Base-by-base conservation (phyloP, 2,888 invertebrate genomes). In the Mythimna lalbum region DNA sequence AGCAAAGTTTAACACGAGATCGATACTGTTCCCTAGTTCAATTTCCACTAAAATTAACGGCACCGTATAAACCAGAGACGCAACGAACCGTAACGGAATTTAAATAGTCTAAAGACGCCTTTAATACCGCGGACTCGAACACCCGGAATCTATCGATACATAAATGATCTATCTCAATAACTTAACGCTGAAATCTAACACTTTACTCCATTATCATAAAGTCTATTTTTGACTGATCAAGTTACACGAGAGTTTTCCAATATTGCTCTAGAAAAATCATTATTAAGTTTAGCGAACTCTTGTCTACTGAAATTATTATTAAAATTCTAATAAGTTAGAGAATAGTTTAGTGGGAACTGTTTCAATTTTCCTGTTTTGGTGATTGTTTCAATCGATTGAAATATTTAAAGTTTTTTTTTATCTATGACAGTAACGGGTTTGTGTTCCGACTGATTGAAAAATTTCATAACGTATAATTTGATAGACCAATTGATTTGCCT, bases 11-110 rank as follows among this genome's bases (percentile, higher is more conserved):
- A 84, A 82, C 82, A 76, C 60, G 88, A 90, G 92, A 94, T 94
- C 94, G 88, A 94, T 93, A 92, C 74, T 77, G 86, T 83, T 86
- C 88, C 90, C 69, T 60, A 88, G 88, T 91, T 92, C 92, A 95
- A 95, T 94, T 96, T 94, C 91, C 90, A 88, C 90, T 90, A 89
- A 95, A 96, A 96, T 96, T 95, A 95, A 96, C 95, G 93, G 94
- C 93, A 81, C 91, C 90, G 95, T 93, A 96, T 96, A 95, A 96
- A 96, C 93, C 95, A 96, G 93, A 90, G 89, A 93, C 90, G 96
- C 96, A 96, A 96, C 96, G 96, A 96, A 95, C 96, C 95, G 93
- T 87, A 94, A 92, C 80, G 95, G 96, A 96, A 96, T 96, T 95
- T 95, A 95, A 95, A 95, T 96, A 95, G 96, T 95, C 95, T 93